phyloP scores from a whole-genome alignment of 2,797 vertebrate species.

The Triplophysa yarkandensis region DNA sequence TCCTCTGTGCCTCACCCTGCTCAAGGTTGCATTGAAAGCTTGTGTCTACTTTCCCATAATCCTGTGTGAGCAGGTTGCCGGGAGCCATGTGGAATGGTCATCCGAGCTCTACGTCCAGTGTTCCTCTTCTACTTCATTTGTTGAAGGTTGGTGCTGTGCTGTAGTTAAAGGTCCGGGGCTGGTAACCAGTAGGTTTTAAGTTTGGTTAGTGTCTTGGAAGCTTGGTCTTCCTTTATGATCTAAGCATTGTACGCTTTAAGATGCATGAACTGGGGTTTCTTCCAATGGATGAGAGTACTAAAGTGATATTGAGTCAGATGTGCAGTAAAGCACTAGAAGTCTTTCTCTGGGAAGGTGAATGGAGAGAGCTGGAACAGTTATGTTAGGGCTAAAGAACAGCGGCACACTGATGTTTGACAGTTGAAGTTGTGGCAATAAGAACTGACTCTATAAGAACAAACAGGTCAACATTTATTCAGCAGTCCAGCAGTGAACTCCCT shows the following conservation, averaged over 20 bases:
- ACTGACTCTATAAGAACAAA: background rate
- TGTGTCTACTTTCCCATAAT: conserved; percentile 66
- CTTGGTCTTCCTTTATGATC: background rate
- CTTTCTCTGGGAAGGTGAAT: background rate
- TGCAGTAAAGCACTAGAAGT: background rate
- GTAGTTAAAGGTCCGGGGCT: background rate
- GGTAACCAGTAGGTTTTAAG: background rate
- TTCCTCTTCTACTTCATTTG: conserved; percentile 46
- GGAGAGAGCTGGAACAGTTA: background rate
- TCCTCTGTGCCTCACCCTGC: conserved; percentile 61
- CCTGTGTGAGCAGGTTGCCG: conserved; percentile 52
- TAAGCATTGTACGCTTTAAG: background rate
- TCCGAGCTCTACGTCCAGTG: conserved; percentile 56
- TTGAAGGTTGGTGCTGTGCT: background rate
- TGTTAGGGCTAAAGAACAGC: background rate
- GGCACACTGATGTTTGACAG: background rate
- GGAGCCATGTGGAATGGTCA: conserved; percentile 57
- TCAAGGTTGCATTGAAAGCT: conserved; percentile 73
- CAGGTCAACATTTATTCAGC: background rate
- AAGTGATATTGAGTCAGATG: background rate
- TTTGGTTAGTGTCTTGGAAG: background rate
- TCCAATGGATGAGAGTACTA: background rate
- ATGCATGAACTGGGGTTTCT: background rate
- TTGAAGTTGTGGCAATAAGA: background rate
- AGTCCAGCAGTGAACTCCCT: background rate